Evolutionary conservation across 2,888 invertebrate genomes (phyloP).

Genomic region (Lycophotia porphyrea): DNA sequence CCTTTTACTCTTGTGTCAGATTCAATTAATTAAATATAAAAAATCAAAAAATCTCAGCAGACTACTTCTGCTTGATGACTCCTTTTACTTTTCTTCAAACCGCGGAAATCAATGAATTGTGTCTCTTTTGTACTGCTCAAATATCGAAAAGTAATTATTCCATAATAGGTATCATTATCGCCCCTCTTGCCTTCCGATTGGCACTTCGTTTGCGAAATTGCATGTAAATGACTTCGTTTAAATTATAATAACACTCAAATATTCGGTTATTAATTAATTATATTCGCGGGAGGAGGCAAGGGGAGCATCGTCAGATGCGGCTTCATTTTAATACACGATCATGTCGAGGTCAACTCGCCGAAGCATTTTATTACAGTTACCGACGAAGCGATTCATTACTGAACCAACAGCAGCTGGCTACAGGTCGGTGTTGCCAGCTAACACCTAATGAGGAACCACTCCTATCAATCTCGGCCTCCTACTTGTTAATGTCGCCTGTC

Average conservation of each 20-base stretch:
- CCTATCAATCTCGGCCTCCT: conserved; percentile 23
- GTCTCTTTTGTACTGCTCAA: conserved; percentile 13
- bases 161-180: conserved; percentile 8
- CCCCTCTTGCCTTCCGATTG: conserved; percentile 9
- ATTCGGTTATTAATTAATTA: conserved; percentile 36
- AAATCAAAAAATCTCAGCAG: background rate
- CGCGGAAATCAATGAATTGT: background rate
- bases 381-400: conserved; percentile 22
- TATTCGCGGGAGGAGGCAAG: background rate
- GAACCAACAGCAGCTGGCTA: conserved; percentile 15
- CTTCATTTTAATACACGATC: conserved; percentile 18
- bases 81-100: background rate
- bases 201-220: conserved; percentile 21
- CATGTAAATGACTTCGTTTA: conserved; percentile 20
- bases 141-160: conserved; percentile 38
- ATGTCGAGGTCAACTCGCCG: conserved; percentile 18
- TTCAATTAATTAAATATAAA: background rate
- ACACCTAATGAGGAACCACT: conserved; percentile 33
- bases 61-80: background rate
- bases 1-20: background rate
- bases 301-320: conserved; percentile 3
- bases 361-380: conserved; percentile 18
- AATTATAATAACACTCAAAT: conserved; percentile 48
- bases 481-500: conserved; percentile 21
- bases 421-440: conserved; percentile 5